phyloP scores from a whole-genome alignment of 2,888 invertebrate genomes.

The Entomobrya multifasciata region DNA sequence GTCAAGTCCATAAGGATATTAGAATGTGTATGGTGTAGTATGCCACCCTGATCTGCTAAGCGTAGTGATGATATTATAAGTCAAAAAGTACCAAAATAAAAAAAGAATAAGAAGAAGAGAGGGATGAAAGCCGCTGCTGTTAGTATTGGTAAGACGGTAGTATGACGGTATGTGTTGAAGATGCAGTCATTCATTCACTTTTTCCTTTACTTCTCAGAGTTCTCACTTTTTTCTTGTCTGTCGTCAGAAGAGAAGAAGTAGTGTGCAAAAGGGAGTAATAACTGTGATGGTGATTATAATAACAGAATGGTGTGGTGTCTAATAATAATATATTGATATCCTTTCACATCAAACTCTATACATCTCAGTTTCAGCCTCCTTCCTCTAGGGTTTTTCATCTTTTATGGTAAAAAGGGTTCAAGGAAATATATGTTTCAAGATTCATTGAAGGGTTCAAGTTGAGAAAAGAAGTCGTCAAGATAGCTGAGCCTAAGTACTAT shows the following conservation, averaged over 20 bases:
- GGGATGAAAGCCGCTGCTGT: not conserved
- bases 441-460: not conserved
- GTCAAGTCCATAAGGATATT: slow-evolving; percentile 59
- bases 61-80: not conserved
- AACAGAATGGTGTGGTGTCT: slow-evolving; percentile 15
- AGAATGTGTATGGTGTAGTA: not conserved
- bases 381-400: not conserved
- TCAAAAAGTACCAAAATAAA: not conserved
- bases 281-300: slow-evolving; percentile 43
- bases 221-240: slow-evolving; percentile 5
- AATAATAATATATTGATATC: slow-evolving; percentile 8
- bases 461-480: not conserved
- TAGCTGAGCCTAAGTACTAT: not conserved
- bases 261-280: slow-evolving; percentile 49
- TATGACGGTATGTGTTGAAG: not conserved
- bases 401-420: not conserved
- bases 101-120: not conserved
- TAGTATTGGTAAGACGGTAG: not conserved
- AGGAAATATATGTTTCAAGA: not conserved
- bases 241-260: not conserved
- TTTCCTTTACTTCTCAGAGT: not conserved
- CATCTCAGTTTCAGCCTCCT: not conserved
- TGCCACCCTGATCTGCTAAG: not conserved
- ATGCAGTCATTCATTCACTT: slow-evolving; percentile 14
- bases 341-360: not conserved